Evolutionary conservation across 2,797 vertebrate species (phyloP), one percentile per base, ranked within the genome.

Genomic region (Ciconia nigra): DNA sequence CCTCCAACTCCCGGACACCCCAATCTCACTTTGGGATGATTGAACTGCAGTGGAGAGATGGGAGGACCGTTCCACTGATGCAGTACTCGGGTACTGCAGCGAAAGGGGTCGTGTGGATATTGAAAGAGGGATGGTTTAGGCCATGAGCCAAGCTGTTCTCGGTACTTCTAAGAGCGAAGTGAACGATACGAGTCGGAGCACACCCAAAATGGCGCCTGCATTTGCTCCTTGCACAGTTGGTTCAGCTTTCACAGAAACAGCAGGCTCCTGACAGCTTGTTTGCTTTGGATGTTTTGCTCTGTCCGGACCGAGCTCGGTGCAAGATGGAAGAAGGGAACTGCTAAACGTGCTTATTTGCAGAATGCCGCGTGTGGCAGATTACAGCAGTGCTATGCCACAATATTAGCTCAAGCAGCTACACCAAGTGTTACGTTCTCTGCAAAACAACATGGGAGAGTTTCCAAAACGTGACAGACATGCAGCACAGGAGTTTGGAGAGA

Each of bases 351-450:
- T 47, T 52, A 12, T 59, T n/a, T 55, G 41, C 66, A 67, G 52
- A 61, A 51, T 1, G 0, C 46, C 0, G 0, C 1, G 1, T 15
- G 58, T 42, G 59, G 42, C 42, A 28, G 47, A 42, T 35, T 5
- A 76, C 39, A 65, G 17, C 29, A 28, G 58, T 19, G 1, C 5
- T 0, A 41, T 47, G 52, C 21, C 78, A 59, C 41, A 21, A 17
- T 17, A 41, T 29, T 9, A 49, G 46, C 39, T 52, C 25, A 13
- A 41, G 14, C 44, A 58, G 51, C 74, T 63, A 35, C 31, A 12
- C 42, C 28, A 39, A 62, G 59, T 6, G 1, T 33, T 44, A 13
- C 17, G 42, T 33, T 41, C 37, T 29, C 54, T 12, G 10, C 66
- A 78, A 42, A 82, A 57, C 11, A 62, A 25, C 29, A 18, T 1